A percentile compares a stretch with the other conserved stretches of the same genome.
Evolutionary conservation across 2,113 vertebrate genomes (phyloP).

Genomic region (Pyxicephalus adspersus): DNA sequence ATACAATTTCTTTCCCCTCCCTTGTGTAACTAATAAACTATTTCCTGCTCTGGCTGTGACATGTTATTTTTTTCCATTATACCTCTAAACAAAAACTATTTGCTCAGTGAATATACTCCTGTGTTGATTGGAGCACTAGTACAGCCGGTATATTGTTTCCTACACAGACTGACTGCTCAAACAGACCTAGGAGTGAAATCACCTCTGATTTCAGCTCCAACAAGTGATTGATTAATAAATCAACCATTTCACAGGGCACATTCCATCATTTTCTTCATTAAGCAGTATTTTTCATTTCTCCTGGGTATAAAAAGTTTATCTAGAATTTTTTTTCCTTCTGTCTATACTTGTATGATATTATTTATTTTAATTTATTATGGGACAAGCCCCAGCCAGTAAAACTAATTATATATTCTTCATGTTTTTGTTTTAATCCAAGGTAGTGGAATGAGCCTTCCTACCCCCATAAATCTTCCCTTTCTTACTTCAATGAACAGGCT

Average conservation of each 20-base stretch:
- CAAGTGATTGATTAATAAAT: slow-evolving; percentile 41
- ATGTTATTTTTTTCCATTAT: slow-evolving; percentile 58
- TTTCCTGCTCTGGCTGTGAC: slow-evolving; percentile 56
- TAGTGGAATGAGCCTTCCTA: neutral
- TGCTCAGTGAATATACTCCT: slow-evolving; percentile 52
- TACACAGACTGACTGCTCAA: slow-evolving; percentile 4
- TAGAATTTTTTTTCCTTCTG: neutral
- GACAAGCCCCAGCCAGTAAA: neutral
- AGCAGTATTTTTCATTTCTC: neutral
- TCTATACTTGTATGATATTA: slow-evolving; percentile 8
- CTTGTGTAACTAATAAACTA: slow-evolving; percentile 55
- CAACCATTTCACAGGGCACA: slow-evolving; percentile 15
- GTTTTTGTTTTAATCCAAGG: slow-evolving; percentile 1
- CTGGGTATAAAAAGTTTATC: too few relatives aligned
- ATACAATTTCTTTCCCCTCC: slow-evolving; percentile 33
- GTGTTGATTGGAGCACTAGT: slow-evolving; percentile 37
- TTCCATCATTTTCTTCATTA: slow-evolving; percentile 23
- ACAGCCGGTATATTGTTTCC: slow-evolving; percentile 46
- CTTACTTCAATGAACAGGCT: neutral
- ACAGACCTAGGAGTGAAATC: slow-evolving; percentile 48
- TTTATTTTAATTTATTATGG: neutral
- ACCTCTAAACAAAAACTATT: slow-evolving; percentile 58
- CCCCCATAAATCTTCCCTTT: neutral
- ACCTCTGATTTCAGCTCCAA: slow-evolving; percentile 38
- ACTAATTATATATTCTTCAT: slow-evolving; percentile 3